Evolutionary conservation across 1,140 invertebrate genomes (phyloP), one percentile per base, ranked within the genome.

Genomic region (Leptestheria dahalacensis): DNA sequence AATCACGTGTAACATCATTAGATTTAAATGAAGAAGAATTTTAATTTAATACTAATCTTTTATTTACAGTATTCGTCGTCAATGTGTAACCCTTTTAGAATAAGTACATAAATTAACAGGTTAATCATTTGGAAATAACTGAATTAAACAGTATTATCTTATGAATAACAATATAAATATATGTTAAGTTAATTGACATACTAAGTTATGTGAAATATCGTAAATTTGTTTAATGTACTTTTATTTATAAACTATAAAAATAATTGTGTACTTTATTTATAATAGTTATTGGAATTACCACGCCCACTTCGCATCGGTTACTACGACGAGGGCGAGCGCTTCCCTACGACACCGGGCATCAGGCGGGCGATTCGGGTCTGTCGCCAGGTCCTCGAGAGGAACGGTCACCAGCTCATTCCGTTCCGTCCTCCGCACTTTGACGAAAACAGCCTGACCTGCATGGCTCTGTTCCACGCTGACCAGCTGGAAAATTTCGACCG

Each of bases 281-380:
- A 50, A 0, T 50, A 62, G 61, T n/a, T 56, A 21, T 55, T 62
- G 48, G 21, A 46, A 2, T 10, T 52, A 24, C n/a, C 23, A 4
- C 46, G 46, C 26, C 41, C 33, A 21, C 46, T 67, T 18, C 50
- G 51, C 33, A 68, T 67, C 48, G 67, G 67, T 23, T 68, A 67
- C 49, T 68, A 68, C 48, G 66, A 68, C 26, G 62, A 65, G 25
- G 61, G 63, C n/a, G 63, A 64, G 54, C 62, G 65, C 55, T 64
- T 60, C 4, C 67, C 67, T n/a, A 21, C 61, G 1, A 68, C 63
- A 26, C 67, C 67, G 20, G 67, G 65, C 15, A 20, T 64, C 26
- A 59, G 61, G 25, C 63, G 67, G 52, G 64, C 65, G n/a, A 65
- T 68, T 24, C 48, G 53, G n/a, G 63, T 64, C 50, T 61, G 67